Conservation (phyloP, 2,888 invertebrate genomes). For the Philhelius pedissequus region DNA sequence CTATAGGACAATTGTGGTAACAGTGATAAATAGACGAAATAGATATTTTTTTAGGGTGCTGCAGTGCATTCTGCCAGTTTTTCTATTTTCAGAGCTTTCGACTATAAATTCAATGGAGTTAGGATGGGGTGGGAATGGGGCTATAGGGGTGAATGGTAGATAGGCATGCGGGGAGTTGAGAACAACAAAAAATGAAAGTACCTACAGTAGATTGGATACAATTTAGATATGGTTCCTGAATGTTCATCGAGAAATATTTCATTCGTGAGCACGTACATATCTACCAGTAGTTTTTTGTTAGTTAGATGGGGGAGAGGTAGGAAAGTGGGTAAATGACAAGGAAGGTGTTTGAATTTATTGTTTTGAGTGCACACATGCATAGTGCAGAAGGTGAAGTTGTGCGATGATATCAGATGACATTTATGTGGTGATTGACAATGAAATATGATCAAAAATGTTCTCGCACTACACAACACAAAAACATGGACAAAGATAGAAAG, state of each 20-base stretch:
- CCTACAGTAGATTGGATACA: conserved; percentile 40
- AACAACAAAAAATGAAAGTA: conserved; percentile 16
- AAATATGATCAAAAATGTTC: conserved; percentile 60
- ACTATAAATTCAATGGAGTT: conserved; percentile 29
- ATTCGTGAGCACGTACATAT: conserved; percentile 38
- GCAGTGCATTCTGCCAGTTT: background rate
- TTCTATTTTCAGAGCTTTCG: conserved; percentile 11
- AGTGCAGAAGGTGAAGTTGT: conserved; percentile 38
- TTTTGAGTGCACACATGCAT: conserved; percentile 59
- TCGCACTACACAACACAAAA: background rate
- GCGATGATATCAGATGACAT: conserved; percentile 62
- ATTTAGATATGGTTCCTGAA: conserved; percentile 63
- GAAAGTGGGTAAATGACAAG: conserved; percentile 26
- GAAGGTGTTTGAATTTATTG: conserved; percentile 65
- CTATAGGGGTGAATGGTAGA: background rate
- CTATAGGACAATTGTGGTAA: conserved; percentile 61
- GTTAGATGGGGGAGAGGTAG: too few relatives aligned
- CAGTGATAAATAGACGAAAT: conserved; percentile 64
- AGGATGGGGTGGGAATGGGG: too few relatives aligned
- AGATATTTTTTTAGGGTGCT: background rate
- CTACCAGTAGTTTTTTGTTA: conserved; percentile 2
- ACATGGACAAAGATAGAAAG: background rate
- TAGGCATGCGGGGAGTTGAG: background rate
- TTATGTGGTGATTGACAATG: conserved; percentile 67
- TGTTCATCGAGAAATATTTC: conserved; percentile 61